Evolutionary conservation across 2,113 vertebrate genomes (phyloP), one percentile per base, ranked within the genome.

Genomic region (Toxotes chatareus): DNA sequence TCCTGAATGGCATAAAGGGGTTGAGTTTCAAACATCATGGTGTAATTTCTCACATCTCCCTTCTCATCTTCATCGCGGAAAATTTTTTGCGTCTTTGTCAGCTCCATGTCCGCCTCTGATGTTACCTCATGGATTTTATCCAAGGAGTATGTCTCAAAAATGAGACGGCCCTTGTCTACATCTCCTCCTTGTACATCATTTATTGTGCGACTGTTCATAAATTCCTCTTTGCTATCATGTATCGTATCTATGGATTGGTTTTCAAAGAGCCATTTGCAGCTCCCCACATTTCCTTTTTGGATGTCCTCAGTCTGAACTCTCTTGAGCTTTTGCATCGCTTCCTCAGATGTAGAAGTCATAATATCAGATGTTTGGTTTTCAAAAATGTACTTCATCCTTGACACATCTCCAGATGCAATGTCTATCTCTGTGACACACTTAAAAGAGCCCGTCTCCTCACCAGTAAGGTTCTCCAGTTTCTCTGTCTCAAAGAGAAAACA

Each of bases 1-100:
- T 98, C 97, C 88, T 95, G 95, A 86, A 98, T 97, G 40, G 97
- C 97, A 79, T 98, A 97, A 27, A 98, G 96, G 11, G 97, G 96
- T 83, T 97, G 95, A 40, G 95, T 97, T 95, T 98, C 97, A 94
- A 98, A 98, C 88, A 97, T 94, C 95, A 96, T 96, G 57, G 95
- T 96, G 76, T 96, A 98, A 77, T 95, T 97, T 92, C 95, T 96
- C 27, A 98, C 96, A 21, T 97, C 91, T 2, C 97, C 96, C 62
- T 94, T 97, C 73, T 96, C 95, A 66, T 95, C 93, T 74, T 97
- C 94, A 34, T 96, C 94, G 7, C 94, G 51, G 53, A 88, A 64
- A 17, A 94, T 93, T 71, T 90, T 95, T 90, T 92, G 88, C 17
- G 85, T 87, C 75, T 88, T 94, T 21, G 73, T 87, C 13, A 76